Evolutionary conservation across 2,888 invertebrate species (phyloP), one percentile per base, ranked within the genome.

Genomic region (Philhelius pedissequus): DNA sequence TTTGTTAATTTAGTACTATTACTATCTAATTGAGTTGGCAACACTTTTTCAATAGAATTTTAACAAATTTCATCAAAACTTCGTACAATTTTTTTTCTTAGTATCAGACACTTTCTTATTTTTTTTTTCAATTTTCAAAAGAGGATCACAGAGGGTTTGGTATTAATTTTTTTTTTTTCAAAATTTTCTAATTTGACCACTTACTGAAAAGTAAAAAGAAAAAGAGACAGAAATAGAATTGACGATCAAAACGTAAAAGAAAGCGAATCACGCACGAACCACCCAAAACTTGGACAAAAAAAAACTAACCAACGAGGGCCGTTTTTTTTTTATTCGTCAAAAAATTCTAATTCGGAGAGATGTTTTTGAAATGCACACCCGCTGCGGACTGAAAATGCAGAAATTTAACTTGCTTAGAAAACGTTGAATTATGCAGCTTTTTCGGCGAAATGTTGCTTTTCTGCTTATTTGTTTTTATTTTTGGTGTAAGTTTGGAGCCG

Each of bases 341-440:
- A 32, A 45, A 64, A 64, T 64, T 32, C n/a, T 32, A 48, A 71
- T 54, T 84, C 66, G 75, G 71, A 84, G 68, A 81, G 84, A 80
- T 91, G 90, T 88, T 91, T 88, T 89, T 90, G 87, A 89, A 89
- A 89, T 90, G 91, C 90, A 89, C 90, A 89, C 90, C 89, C 90
- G 91, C 90, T 89, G 89, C 89, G 90, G 90, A 90, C 90, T 90
- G 90, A 91, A 88, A 88, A 87, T 88, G 88, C 88, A 89, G 90
- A 87, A 89, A 87, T 84, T 60, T 60, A 52, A 66, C 32, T 66
- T 70, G 80, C 52, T 71, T 68, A 58, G 64, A 75, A 64, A 70
- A 58, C 79, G 32, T 43, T 76, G 70, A 66, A 62, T 66, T 71
- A 25, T 79, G 74, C 73, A 83, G 83, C 83, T 83, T 83, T 82